Percentiles rank a stretch among this genome's conserved stretches.
These are phyloP conservation scores for Philopedon plagiatum DNA, from an alignment of 2,888 invertebrate species.

Conservation along the genomic window DNA sequence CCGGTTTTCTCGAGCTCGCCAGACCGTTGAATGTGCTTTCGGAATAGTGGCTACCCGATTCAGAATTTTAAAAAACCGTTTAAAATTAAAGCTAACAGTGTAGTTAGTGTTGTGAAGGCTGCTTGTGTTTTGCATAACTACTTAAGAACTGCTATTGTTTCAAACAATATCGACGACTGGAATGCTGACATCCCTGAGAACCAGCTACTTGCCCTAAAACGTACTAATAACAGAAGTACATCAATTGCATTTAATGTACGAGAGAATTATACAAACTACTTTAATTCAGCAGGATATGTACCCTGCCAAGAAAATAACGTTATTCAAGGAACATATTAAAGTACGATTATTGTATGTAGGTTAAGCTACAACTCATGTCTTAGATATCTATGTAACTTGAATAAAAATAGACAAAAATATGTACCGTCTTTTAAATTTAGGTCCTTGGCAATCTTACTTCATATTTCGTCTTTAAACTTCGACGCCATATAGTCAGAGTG, in stretches of 20 bases:
- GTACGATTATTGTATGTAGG: too few species aligned
- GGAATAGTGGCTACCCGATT: constrained; percentile 48
- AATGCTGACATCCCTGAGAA: constrained; percentile 16
- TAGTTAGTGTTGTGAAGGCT: constrained; percentile 43
- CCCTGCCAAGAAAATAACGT: constrained; percentile 17
- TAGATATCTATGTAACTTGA: too few species aligned
- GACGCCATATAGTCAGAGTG: too few species aligned
- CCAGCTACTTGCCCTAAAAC: constrained; percentile 22
- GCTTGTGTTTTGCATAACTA: constrained; percentile 54
- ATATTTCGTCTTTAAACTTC: too few species aligned
- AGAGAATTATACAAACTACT: constrained; percentile 21
- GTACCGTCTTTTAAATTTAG: too few species aligned
- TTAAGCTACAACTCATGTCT: too few species aligned
- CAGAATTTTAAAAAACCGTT: constrained; percentile 46
- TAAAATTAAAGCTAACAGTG: constrained; percentile 49
- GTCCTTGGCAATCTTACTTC: too few species aligned
- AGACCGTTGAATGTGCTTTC: constrained; percentile 50
- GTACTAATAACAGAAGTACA: neutral
- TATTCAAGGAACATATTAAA: constrained; percentile 7
- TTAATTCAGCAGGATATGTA: constrained; percentile 5
- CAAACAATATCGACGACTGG: neutral
- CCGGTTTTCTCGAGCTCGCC: constrained; percentile 39
- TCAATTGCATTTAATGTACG: neutral
- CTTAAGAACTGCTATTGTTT: constrained; percentile 28
- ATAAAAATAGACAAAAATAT: too few species aligned